A percentile compares a stretch with the other conserved stretches of the same genome.
Evolutionary conservation across 2,888 invertebrate genomes (phyloP).

Genomic region (Acanthoscelides obtectus): DNA sequence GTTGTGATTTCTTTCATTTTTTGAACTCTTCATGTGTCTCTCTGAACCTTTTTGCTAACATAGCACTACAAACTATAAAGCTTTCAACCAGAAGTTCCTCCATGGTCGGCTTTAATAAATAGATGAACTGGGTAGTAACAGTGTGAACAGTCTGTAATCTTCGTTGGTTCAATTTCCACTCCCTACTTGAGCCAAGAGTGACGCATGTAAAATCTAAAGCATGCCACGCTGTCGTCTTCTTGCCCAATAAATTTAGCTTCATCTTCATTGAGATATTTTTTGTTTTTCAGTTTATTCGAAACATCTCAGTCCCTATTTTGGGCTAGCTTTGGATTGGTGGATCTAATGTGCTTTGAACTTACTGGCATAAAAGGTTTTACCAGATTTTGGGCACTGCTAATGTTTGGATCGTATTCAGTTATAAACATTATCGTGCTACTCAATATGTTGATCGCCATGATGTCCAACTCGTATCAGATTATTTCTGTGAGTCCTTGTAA

Average conservation of each 20-base stretch:
- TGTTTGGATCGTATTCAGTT: slow-evolving; percentile 96
- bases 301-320: slow-evolving; percentile 97
- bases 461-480: slow-evolving; percentile 97
- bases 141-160: too few species aligned
- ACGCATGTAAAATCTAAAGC: too few species aligned
- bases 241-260: background rate
- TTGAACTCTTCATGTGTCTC: too few species aligned
- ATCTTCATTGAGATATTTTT: background rate
- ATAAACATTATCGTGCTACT: slow-evolving; percentile 95
- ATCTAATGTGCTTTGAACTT: slow-evolving; percentile 88
- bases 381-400: slow-evolving; percentile 91
- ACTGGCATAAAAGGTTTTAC: slow-evolving; percentile 95
- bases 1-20: too few species aligned
- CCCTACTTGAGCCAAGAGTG: too few species aligned
- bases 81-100: too few species aligned
- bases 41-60: too few species aligned
- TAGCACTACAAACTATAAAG: too few species aligned
- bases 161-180: too few species aligned
- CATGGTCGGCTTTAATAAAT: too few species aligned
- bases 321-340: slow-evolving; percentile 96
- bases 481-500: slow-evolving; percentile 72
- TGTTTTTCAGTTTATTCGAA: slow-evolving; percentile 80
- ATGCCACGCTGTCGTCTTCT: too few species aligned
- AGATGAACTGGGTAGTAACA: too few species aligned
- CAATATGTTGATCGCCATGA: slow-evolving; percentile 99